These are phyloP conservation scores for Polydrusus tereticollis DNA, from an alignment of 2,888 invertebrate genomes.

Conservation along the genomic window DNA sequence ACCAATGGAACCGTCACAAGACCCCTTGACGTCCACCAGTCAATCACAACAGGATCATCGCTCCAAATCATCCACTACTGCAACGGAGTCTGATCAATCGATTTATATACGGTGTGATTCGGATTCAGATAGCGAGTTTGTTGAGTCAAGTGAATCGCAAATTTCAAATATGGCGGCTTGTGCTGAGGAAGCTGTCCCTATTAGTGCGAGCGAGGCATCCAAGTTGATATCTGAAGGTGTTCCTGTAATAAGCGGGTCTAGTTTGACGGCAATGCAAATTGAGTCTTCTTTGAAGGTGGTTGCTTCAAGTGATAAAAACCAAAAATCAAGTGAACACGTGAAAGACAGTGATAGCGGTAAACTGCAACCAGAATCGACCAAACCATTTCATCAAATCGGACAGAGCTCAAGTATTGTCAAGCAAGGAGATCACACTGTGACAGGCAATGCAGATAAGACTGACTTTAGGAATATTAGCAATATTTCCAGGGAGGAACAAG, in stretches of 20 bases:
- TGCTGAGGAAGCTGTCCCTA: background rate
- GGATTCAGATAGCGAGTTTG: slow-evolving; percentile 22
- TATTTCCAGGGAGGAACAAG: background rate
- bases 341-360: background rate
- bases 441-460: background rate
- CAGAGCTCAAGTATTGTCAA: background rate
- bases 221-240: slow-evolving; percentile 11
- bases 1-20: background rate
- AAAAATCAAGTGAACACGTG: background rate
- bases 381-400: background rate
- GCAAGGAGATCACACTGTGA: background rate
- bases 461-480: too few species aligned
- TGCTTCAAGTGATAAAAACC: background rate
- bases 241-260: background rate
- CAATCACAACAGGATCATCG: too few species aligned
- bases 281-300: background rate
- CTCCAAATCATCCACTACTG: background rate
- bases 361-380: background rate
- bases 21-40: background rate
- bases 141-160: background rate
- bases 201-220: background rate
- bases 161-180: background rate
- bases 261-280: background rate
- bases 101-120: background rate
- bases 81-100: background rate